Percentiles rank a stretch among this genome's conserved stretches.
These are phyloP conservation scores for Syrrhaptes paradoxus DNA, from an alignment of 2,113 vertebrate genomes.

Conservation along the genomic window DNA sequence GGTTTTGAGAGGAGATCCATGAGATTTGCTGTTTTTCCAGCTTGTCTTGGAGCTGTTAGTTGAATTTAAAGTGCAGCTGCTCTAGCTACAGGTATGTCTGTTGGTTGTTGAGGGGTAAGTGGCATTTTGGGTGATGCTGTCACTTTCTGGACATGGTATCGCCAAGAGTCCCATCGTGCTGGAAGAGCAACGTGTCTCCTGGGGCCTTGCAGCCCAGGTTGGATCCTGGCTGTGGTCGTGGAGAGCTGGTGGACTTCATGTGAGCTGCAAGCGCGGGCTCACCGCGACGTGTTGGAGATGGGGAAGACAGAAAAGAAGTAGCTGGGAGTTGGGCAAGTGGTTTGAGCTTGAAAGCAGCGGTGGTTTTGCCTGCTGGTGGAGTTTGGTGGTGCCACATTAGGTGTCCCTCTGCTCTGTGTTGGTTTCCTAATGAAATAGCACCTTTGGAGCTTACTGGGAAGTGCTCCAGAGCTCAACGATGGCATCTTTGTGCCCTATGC, in stretches of 20 bases:
- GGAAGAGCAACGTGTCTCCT: background rate
- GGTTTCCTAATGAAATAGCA: background rate
- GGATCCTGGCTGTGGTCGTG: background rate
- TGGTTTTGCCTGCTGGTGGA: background rate
- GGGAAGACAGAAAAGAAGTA: background rate
- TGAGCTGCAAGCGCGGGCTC: background rate
- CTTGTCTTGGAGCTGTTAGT: background rate
- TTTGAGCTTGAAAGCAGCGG: background rate
- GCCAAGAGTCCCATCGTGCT: background rate
- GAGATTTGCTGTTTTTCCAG: background rate
- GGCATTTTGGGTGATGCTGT: background rate
- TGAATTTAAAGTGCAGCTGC: background rate
- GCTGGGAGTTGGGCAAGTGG: background rate
- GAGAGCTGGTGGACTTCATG: background rate
- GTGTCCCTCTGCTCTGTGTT: background rate
- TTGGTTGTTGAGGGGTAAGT: background rate
- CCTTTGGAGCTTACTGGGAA: background rate
- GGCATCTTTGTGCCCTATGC: background rate
- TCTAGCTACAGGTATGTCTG: background rate
- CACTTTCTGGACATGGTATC: background rate
- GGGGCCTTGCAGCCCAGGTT: background rate
- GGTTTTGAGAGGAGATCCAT: background rate
- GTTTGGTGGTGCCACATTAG: background rate
- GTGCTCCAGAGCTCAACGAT: background rate
- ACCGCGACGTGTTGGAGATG: fast-evolving